Base-by-base conservation (phyloP, 2,797 vertebrate species). In the Denticeps clupeoides region DNA sequence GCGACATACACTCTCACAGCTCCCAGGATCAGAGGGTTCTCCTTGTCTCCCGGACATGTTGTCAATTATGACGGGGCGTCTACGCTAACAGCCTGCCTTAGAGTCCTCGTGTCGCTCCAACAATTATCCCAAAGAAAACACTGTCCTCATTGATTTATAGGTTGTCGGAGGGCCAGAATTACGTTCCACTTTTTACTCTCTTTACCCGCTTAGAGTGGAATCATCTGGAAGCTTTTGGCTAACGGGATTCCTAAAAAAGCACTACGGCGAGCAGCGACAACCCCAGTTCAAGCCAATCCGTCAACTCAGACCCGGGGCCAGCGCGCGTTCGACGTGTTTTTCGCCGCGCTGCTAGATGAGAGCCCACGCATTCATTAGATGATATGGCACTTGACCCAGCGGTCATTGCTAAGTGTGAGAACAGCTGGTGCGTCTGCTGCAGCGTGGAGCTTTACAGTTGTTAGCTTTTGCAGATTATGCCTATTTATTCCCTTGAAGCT, bases 121-220 rank as follows among this genome's bases (percentile, higher is more conserved):
- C 53, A 54, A 45, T 61, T 58, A 60, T 46, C 38, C 41, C 46
- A 60, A 45, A 51, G 41, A 53, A 61, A 59, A 64, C 59, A 51
- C 44, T 50, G 49, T 60, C 45, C 48, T 51, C 48, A 54, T 53
- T 59, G 50, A 62, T 65, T 65, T 59, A 65, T 62, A 19, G 7
- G 44, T 24, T 27, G 4, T 47, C 18, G 25, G 42, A 25, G 40
- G 33, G 18, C 4, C n/a, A n/a, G n/a, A n/a, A n/a, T n/a, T n/a
- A n/a, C n/a, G n/a, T 22, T 22, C 23, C 22, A 23, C 26, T 10
- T 10, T 28, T 27, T 11, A 27, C 27, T 16, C 27, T 26, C 46
- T 11, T 13, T 3, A 3, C 38, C 35, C 21, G 8, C 33, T 37
- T 33, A 18, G 15, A 19, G 7, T 19, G 33, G 7, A 7, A 16